phyloP scores from a whole-genome alignment of 1,140 invertebrate genomes.

The Drosophila asahinai region DNA sequence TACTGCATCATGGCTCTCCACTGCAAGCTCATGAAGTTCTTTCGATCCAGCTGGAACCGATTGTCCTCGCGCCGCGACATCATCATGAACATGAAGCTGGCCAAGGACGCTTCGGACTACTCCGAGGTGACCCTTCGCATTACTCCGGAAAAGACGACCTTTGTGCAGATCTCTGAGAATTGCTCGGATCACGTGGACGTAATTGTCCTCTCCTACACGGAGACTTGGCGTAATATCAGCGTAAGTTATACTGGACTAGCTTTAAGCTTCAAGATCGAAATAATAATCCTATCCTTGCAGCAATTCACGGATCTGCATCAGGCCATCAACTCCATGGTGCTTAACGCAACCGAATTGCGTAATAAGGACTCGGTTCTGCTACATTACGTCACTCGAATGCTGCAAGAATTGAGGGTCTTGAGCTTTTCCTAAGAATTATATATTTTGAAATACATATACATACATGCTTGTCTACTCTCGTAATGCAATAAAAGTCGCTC shows the following conservation, averaged over 20 bases:
- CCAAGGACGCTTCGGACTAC: slow-evolving; percentile 50
- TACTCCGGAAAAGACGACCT: slow-evolving; percentile 62
- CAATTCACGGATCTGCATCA: slow-evolving; percentile 72
- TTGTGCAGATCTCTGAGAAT: slow-evolving; percentile 68
- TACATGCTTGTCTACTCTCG: not conserved
- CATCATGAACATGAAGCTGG: slow-evolving; percentile 61
- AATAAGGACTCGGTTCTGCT: slow-evolving; percentile 67
- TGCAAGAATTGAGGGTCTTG: slow-evolving; percentile 58
- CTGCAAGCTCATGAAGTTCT: slow-evolving; percentile 70
- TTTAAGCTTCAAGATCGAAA: not conserved
- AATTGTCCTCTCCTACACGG: slow-evolving; percentile 56
- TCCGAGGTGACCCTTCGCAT: slow-evolving; percentile 50
- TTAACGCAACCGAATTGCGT: slow-evolving; percentile 52
- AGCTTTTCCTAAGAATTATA: slow-evolving; percentile 62
- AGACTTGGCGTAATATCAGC: slow-evolving; percentile 71
- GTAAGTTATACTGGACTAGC: slow-evolving; percentile 37
- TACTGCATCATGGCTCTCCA: slow-evolving; percentile 73
- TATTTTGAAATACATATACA: slow-evolving; percentile 16
- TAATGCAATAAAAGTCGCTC: slow-evolving; percentile 4
- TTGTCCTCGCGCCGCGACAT: slow-evolving; percentile 67
- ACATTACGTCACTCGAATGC: slow-evolving; percentile 52
- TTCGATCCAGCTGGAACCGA: slow-evolving; percentile 72
- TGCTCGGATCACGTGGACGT: slow-evolving; percentile 70
- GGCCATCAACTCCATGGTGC: slow-evolving; percentile 63
- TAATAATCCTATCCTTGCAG: slow-evolving; percentile 15